Base-by-base conservation (phyloP, 2,797 vertebrate species). In the Pogoniulus pusillus region DNA sequence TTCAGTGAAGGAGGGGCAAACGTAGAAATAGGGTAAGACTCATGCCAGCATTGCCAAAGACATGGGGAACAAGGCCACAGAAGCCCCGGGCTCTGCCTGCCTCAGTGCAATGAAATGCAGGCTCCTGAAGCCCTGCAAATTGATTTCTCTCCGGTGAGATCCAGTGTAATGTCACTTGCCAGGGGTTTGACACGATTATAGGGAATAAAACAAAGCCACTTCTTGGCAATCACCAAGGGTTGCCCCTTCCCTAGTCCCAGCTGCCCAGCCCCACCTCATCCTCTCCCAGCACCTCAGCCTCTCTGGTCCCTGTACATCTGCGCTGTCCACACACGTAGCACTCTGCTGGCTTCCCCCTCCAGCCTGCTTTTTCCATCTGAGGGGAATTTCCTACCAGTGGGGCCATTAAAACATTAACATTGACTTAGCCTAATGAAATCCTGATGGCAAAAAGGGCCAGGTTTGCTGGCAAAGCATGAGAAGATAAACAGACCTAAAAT, bases 41-140 rank as follows among this genome's bases (percentile, higher is more conserved):
- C 58, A 82, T 2, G 10, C 74, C 68, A 85, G 70, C 37, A 85
- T 20, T 72, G 82, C 63, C 68, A 89, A 89, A 92, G 89, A 89
- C 3, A 12, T 9, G 4, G 43, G 34, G 53, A 93, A 35, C 34
- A 73, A 84, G 75, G 55, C 24, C 47, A 72, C 55, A 29, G 11
- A 68, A 75, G 86, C 82, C 87, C 73, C 91, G 66, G 68, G 70
- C 26, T 91, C 54, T 80, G 73, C 66, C 45, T 77, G 73, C 84
- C 95, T 83, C 83, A 90, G 45, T n/a, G 74, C 86, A 94, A 32
- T 8, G 58, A 71, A 23, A 45, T 37, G 32, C 68, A 79, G 57
- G 39, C 49, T 73, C 19, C 62, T 2, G 1, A 78, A 82, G 23
- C 29, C 75, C 59, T 72, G n/a, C 16, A n/a, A 23, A 71, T 1